Base-by-base conservation (phyloP, 30 jellyfish, hydroid and myxozoan species). In the Hydractinia echinata region DNA sequence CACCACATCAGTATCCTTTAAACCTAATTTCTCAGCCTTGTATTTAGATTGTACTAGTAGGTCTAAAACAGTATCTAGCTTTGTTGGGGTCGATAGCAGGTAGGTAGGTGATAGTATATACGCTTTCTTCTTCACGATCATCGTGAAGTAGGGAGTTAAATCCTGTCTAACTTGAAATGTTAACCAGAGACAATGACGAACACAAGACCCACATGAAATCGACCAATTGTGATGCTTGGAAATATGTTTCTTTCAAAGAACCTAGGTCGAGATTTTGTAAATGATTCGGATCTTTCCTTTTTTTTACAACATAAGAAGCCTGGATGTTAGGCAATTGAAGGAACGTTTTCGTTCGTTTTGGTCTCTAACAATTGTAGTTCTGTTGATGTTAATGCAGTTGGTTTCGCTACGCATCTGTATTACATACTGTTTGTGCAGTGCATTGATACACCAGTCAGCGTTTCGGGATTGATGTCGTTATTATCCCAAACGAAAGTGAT, bases 401-500 rank as follows among this genome's bases (percentile, higher is more conserved):
- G 44, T 30, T 30, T 30, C 44, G 2, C 44, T 30, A 30, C 44
- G 44, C 44, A 30, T 30, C 58, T 76, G 84, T 18, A 76, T 64
- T 53, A 54, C 56, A 5, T 76, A 13, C 84, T 4, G 4, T 76
- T 76, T 44, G 84, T 76, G n/a, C 71, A 51, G 56, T 76, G 84
- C 84, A 76, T 76, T 1, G 67, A 18, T 71, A 67, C 53, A 64
- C 88, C 88, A 50, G 84, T 62, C 50, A 81, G 4, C 4, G 88
- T 64, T 55, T 81, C 88, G 30, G 88, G 74, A 49, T 66, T 81
- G 73, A 81, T 66, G 73, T 81, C 88, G 54, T 81, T 81, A 51
- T 81, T 81, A 39, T 70, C 79, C 61, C 48, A 67, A 30, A 7
- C 58, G 1, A 71, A 9, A 49, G 20, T 11, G 77, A 16, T 16